Evolutionary conservation across 2,113 vertebrate genomes (phyloP).

Genomic region (Cricetomys ansorgei): DNA sequence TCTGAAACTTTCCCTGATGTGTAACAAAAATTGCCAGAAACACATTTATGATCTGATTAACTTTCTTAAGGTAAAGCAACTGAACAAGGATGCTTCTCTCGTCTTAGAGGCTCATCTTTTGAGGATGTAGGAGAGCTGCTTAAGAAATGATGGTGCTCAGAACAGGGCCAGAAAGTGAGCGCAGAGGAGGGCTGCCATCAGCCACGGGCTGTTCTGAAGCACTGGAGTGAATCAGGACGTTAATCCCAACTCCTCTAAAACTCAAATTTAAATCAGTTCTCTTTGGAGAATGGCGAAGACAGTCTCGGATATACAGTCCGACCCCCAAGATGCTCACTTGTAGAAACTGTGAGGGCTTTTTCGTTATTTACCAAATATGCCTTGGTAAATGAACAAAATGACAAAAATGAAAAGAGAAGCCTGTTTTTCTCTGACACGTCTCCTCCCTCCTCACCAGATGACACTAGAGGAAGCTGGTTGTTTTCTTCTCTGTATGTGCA

Average conservation of each 20-base stretch:
- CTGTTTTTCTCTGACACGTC: neutral
- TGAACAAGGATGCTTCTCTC: neutral
- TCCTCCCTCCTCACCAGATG: neutral
- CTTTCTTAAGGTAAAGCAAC: neutral
- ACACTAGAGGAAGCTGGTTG: neutral
- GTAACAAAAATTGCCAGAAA: slow-evolving; percentile 26
- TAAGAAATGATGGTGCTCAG: neutral
- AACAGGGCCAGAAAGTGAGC: neutral
- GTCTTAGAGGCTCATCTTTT: neutral
- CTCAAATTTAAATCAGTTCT: neutral
- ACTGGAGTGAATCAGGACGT: neutral
- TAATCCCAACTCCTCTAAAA: neutral
- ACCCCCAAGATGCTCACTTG: neutral
- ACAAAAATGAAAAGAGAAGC: too few species aligned
- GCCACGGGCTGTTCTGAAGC: neutral
- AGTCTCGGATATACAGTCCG: neutral
- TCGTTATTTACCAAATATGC: neutral
- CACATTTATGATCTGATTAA: neutral
- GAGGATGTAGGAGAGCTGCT: neutral
- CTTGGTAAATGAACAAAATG: too few species aligned
- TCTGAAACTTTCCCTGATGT: neutral
- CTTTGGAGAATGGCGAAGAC: neutral
- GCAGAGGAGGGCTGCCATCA: neutral
- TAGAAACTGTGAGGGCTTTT: neutral
- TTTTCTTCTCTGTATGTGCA: neutral